These are phyloP conservation scores for Diploptera punctata DNA, from an alignment of 2,888 invertebrate species.

Conservation along the genomic window DNA sequence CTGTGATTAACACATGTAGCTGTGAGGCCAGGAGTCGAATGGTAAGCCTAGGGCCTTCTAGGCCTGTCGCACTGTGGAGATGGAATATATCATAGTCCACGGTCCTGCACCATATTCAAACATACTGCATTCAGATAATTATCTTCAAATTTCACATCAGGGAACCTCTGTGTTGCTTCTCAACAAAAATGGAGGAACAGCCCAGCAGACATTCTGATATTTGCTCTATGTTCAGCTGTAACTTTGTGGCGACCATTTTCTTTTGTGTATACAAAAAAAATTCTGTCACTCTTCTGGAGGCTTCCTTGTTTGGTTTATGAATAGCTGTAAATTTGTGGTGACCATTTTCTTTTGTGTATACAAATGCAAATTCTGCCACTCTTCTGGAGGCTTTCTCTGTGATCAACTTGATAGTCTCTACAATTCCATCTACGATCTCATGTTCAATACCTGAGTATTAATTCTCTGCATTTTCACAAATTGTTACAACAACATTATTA, in stretches of 20 bases:
- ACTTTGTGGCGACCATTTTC: too few relatives aligned
- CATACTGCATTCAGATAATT: constrained; percentile 99
- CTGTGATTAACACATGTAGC: too few relatives aligned
- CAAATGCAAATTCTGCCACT: constrained; percentile 98
- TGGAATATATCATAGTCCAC: too few relatives aligned
- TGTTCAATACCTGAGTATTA: constrained; percentile 99
- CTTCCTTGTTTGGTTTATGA: constrained; percentile 99
- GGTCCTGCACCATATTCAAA: constrained; percentile 98
- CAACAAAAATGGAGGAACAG: constrained; percentile 96
- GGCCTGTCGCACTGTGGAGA: too few relatives aligned
- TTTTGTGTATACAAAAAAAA: too few relatives aligned
- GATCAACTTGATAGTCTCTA: constrained; percentile 99
- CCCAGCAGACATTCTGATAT: constrained; percentile 99
- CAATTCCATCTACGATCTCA: constrained; percentile 98
- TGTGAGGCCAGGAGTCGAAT: too few relatives aligned
- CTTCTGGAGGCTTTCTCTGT: constrained; percentile 95
- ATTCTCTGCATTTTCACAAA: constrained; percentile 99
- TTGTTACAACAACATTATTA: constrained; percentile 97
- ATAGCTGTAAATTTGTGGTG: constrained; percentile 96
- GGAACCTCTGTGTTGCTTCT: constrained; percentile 89
- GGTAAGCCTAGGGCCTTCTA: too few relatives aligned
- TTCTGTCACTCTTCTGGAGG: too few relatives aligned
- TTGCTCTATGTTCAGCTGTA: too few relatives aligned
- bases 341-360: constrained; percentile 91
- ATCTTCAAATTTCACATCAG: constrained; percentile 95